These are phyloP conservation scores for Characodon lateralis DNA, from an alignment of 2,797 vertebrate species.

Conservation along the genomic window DNA sequence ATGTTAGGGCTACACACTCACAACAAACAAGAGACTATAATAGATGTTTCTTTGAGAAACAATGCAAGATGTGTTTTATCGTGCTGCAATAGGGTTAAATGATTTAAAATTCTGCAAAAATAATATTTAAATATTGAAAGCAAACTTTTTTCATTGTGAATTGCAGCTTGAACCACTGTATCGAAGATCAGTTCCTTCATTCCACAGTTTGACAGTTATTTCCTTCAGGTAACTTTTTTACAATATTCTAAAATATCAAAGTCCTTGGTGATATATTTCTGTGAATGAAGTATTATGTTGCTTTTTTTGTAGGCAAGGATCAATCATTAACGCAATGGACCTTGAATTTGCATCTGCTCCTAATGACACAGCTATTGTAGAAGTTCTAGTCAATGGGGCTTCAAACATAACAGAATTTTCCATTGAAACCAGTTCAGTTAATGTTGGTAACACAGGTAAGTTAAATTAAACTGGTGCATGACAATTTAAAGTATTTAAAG, in stretches of 20 bases:
- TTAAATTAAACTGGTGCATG: not conserved
- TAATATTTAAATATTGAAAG: too few species aligned
- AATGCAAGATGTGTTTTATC: too few species aligned
- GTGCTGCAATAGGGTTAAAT: too few species aligned
- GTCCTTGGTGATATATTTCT: not conserved
- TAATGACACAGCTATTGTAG: constrained; percentile 24
- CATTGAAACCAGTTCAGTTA: constrained; percentile 44
- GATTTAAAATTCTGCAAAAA: too few species aligned
- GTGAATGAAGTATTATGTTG: not conserved
- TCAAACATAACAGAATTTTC: constrained; percentile 43
- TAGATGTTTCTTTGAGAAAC: too few species aligned
- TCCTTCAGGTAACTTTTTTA: constrained; percentile 56
- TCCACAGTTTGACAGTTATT: constrained; percentile 30
- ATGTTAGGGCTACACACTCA: too few species aligned
- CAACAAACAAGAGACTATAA: too few species aligned
- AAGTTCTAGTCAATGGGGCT: constrained; percentile 49
- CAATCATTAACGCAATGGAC: constrained; percentile 9
- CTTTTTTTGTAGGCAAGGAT: constrained; percentile 4
- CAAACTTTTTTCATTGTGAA: too few species aligned
- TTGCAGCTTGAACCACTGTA: constrained; percentile 58
- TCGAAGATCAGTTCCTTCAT: constrained; percentile 21
- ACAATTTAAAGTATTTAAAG: too few species aligned
- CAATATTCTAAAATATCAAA: not conserved
- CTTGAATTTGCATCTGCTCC: constrained; percentile 40
- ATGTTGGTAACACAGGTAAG: constrained; percentile 50